Evolutionary conservation across 2,888 invertebrate genomes (phyloP), one percentile per base, ranked within the genome.

Genomic region (Athalia cordata): DNA sequence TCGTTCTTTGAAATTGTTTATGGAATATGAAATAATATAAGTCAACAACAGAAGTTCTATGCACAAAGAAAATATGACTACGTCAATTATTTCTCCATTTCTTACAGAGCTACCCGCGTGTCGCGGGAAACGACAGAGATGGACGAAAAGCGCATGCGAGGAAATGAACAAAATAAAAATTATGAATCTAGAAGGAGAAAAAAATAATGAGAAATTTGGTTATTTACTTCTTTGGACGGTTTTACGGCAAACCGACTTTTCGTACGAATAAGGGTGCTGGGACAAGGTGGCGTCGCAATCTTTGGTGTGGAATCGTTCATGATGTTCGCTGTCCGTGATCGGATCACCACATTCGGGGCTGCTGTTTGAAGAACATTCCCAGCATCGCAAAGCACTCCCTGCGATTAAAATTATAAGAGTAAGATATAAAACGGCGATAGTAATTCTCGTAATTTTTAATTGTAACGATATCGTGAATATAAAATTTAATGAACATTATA

Each of bases 311-410:
- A 92, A 91, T 78, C 89, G 88, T 72, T 88, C 87, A 80, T 91
- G 90, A 81, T 91, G 91, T 62, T 90, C 85, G 81, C 92, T 87
- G 86, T 91, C 91, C 85, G 94, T 93, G 92, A 96, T 95, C 74
- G 94, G 94, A 88, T 96, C 96, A 67, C 92, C 92, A 89, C 96
- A 96, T 83, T 93, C 92, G 8, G 92, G 92, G 82, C 95, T 94
- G 84, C 93, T 90, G 84, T 95, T 94, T 3, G 95, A 95, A 0
- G 95, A 93, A 85, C 96, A 96, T 8, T 94, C 93, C 95, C 95
- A 96, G 87, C 96, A 96, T 84, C 93, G 92, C 7, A 96, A 90
- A 4, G 94, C 92, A 80, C 92, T 92, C 83, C 94, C 95, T 93
- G 92, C 84, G 93, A 92, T 80, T 85, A 84, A 82, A 84, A 80